Base-by-base conservation (phyloP, 1,140 invertebrate species). In the Theocolax elegans region DNA sequence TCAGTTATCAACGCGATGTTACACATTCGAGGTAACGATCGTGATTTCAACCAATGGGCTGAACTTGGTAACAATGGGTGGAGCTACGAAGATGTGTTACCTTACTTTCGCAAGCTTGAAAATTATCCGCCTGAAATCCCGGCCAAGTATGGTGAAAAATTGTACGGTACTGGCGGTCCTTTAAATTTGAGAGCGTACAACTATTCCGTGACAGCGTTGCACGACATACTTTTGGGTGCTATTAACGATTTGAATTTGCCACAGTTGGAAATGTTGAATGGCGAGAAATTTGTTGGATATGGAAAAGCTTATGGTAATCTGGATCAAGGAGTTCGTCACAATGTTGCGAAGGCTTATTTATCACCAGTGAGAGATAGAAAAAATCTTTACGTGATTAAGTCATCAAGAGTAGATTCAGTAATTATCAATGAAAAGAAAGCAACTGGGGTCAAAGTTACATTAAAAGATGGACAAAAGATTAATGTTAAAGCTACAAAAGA, bases 1-100 rank as follows among this genome's bases (percentile, higher is more conserved):
- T 92, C 91, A 1, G 89, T 89, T 0, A 89, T 94, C 15, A 96
- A 96, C 83, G 94, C 90, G 2, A 94, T 96, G 93, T 82, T 94
- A 1, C 93, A 94, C 77, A 83, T 93, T 0, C 85, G 91, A 64
- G 93, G 93, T 0, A 91, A 92, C 79, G 85, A 87, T 2, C 78
- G 76, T 8, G 92, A 93, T 74, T 93, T 89, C 74, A 87, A 93
- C 76, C 73, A 86, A 0, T 93, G 92, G 92, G 87, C 87, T 6
- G 72, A 75, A 9, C 77, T 86, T 21, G 90, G 91, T 0, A 87
- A 88, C 67, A 40, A 73, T 0, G 90, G 89, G 0, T 88, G 87
- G 87, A 78, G 74, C 12, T 92, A 89, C 76, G 84, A 90, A 6
- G 83, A 89, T 15, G 85, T 90, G 0, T 72, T 89, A 0, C 88